phyloP scores from a whole-genome alignment of 2,113 vertebrate genomes.

The Lichenostomus cassidix region DNA sequence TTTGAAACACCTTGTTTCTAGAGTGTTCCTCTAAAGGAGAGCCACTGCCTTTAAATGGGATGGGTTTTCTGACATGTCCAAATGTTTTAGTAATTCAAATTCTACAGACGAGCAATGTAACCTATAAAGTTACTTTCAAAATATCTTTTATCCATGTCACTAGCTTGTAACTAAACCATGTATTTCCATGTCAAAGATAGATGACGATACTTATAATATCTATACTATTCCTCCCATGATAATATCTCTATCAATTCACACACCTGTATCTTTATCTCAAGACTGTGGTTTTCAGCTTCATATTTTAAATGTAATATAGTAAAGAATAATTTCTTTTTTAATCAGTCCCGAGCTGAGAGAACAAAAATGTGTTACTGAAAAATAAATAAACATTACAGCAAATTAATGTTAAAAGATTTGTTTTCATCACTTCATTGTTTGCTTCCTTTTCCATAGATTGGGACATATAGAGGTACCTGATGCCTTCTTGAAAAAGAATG shows the following conservation, averaged over 20 bases:
- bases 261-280: background rate
- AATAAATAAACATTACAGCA: background rate
- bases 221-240: background rate
- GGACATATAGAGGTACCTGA: slow-evolving; percentile 4
- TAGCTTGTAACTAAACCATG: background rate
- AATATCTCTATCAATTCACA: background rate
- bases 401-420: background rate
- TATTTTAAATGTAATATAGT: background rate
- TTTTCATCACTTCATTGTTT: background rate
- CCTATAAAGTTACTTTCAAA: background rate
- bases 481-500: background rate
- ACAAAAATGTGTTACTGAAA: background rate
- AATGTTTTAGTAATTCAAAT: background rate
- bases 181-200: background rate
- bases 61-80: background rate
- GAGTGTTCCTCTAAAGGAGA: background rate
- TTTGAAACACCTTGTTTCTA: background rate
- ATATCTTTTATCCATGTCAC: background rate
- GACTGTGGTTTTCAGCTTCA: background rate
- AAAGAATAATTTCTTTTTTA: background rate
- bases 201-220: background rate
- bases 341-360: background rate
- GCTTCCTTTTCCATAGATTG: background rate
- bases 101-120: background rate
- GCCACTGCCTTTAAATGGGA: background rate